These are phyloP conservation scores for Antigone vipio DNA, from an alignment of 2,113 vertebrate species.

Conservation along the genomic window DNA sequence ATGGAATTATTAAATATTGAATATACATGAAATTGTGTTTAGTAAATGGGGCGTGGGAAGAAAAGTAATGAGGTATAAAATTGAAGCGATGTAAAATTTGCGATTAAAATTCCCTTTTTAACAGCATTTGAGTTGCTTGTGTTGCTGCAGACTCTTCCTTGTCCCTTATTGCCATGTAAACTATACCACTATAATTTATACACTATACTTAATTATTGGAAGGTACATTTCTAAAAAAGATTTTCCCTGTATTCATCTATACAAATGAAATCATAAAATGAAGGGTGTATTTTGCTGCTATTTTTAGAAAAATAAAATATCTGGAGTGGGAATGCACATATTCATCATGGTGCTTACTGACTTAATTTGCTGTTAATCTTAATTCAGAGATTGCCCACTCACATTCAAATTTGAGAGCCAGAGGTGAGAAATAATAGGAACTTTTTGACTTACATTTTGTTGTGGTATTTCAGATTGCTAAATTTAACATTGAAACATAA, in stretches of 20 bases:
- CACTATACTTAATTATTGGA: neutral
- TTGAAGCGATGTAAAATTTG: neutral
- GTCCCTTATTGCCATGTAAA: neutral
- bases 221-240: neutral
- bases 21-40: neutral
- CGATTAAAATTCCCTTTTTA: constrained; percentile 7
- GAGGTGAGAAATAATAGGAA: neutral
- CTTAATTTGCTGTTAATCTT: neutral
- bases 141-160: neutral
- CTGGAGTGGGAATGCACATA: neutral
- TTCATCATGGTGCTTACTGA: neutral
- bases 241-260: neutral
- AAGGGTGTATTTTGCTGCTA: neutral
- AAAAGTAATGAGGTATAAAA: neutral
- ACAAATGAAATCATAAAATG: neutral
- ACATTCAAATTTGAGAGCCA: neutral
- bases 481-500: neutral
- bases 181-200: neutral
- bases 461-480: neutral
- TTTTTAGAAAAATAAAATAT: neutral
- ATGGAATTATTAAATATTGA: neutral
- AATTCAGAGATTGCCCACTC: neutral
- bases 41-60: neutral
- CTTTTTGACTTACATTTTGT: neutral
- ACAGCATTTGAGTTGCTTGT: neutral